A percentile compares a stretch with the other conserved stretches of the same genome.
Conservation (phyloP, 2,113 vertebrate species). For the Dipodomys merriami region DNA sequence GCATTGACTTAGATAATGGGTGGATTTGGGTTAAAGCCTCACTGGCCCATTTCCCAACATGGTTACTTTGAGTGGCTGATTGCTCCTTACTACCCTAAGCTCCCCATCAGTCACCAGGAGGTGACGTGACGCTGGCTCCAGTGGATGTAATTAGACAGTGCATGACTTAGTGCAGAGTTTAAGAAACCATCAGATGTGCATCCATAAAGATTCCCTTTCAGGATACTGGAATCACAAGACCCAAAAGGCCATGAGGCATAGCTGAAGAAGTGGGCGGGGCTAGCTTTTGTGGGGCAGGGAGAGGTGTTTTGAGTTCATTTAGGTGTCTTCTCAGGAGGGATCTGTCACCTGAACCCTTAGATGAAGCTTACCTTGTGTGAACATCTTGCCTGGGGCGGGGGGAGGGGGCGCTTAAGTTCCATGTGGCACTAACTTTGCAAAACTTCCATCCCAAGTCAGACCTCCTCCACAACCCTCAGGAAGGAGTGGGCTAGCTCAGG, state of each 20-base stretch:
- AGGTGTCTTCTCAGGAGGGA: not conserved
- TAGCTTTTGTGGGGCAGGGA: not conserved
- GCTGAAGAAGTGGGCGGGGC: not conserved
- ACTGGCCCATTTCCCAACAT: too few relatives aligned
- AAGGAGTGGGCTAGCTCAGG: constrained; percentile 6
- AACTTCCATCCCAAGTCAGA: not conserved
- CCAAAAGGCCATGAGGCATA: not conserved
- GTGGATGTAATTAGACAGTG: not conserved
- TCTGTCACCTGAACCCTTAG: not conserved
- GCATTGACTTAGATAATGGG: not conserved
- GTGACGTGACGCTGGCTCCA: fast-evolving
- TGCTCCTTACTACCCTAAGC: not conserved
- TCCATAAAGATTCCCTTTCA: not conserved
- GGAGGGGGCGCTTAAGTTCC: not conserved
- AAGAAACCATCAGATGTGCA: not conserved
- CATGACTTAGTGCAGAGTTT: not conserved
- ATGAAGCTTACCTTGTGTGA: not conserved
- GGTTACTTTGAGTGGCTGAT: not conserved
- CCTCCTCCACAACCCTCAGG: not conserved
- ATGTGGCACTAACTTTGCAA: constrained; percentile 22
- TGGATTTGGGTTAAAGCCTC: not conserved
- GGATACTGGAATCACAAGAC: not conserved
- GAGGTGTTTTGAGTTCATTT: not conserved
- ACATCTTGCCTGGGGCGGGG: not conserved
- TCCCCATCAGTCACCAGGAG: not conserved